Percentiles rank a stretch among this genome's conserved stretches.
Conservation (phyloP, 64 coral and sea anemone species). For the Pocillopora verrucosa region DNA sequence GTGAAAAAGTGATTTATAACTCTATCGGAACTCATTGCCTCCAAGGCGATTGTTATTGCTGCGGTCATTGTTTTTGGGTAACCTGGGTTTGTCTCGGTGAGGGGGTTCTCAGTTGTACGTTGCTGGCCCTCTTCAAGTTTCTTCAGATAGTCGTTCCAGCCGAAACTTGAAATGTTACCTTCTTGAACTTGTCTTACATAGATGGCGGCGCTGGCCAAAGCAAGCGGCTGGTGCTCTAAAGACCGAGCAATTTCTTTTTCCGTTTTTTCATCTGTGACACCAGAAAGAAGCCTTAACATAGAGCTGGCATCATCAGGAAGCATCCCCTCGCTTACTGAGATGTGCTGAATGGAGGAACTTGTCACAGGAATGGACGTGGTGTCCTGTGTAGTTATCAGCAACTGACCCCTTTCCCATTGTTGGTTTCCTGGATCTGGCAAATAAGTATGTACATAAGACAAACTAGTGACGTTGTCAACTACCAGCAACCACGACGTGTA, state of each 20-base stretch:
- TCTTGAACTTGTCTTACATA: conserved; percentile 21
- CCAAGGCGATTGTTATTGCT: conserved; percentile 4
- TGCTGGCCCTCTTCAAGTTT: conserved; percentile 12
- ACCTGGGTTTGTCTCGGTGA: not conserved
- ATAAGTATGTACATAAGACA: too few species aligned
- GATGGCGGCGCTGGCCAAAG: conserved; percentile 30
- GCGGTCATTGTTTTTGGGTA: conserved; percentile 31
- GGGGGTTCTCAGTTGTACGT: conserved; percentile 18
- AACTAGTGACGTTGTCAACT: too few species aligned
- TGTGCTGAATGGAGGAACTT: not conserved
- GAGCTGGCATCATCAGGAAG: conserved; percentile 18
- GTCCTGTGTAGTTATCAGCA: conserved; percentile 37
- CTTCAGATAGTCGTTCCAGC: conserved; percentile 18
- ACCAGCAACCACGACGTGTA: not conserved
- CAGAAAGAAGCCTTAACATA: too few species aligned
- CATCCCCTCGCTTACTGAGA: conserved; percentile 33
- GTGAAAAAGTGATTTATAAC: conserved; percentile 17
- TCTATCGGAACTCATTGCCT: not conserved
- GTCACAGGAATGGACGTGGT: conserved; percentile 7
- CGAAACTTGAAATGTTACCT: not conserved
- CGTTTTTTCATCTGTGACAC: not conserved
- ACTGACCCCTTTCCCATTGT: not conserved
- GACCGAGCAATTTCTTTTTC: conserved; percentile 10
- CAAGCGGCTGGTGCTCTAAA: conserved; percentile 48
- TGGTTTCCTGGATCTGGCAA: too few species aligned